Conservation (phyloP, 2,797 vertebrate species). For the Liparis tanakae region DNA sequence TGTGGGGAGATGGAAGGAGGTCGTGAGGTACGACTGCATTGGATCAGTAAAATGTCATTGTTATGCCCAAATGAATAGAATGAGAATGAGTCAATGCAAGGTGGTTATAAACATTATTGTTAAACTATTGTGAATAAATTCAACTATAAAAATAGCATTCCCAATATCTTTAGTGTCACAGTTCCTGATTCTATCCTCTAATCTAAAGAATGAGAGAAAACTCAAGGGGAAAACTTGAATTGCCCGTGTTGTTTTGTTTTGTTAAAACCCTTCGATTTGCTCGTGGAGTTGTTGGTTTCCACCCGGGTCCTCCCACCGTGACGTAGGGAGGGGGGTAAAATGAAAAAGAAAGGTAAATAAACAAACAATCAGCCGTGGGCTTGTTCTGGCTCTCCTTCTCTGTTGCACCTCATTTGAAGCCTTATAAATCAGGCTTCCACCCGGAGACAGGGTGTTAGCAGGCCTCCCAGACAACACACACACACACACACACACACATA, state of each 20-base stretch:
- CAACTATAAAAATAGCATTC: slow-evolving; percentile 2
- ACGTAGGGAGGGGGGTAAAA: slow-evolving; percentile 26
- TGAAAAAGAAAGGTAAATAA: slow-evolving; percentile 82
- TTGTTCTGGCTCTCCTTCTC: slow-evolving; percentile 80
- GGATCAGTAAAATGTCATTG: background rate
- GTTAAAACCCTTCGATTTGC: slow-evolving; percentile 36
- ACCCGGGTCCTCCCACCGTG: slow-evolving; percentile 52
- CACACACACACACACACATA: slow-evolving; percentile 44
- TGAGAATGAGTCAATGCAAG: background rate
- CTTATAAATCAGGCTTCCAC: slow-evolving; percentile 85
- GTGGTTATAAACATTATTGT: background rate
- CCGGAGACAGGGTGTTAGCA: slow-evolving; percentile 81
- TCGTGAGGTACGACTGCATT: background rate
- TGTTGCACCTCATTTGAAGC: slow-evolving; percentile 83
- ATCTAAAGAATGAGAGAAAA: background rate
- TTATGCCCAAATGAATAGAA: background rate
- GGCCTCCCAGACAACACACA: slow-evolving; percentile 64
- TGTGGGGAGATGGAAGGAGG: background rate
- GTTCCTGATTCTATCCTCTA: background rate
- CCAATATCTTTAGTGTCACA: background rate
- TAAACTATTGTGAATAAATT: background rate
- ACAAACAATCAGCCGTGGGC: slow-evolving; percentile 80
- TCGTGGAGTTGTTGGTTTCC: slow-evolving; percentile 64
- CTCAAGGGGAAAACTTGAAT: background rate
- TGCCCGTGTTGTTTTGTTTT: slow-evolving; percentile 47